phyloP scores from a whole-genome alignment of 1,140 invertebrate species.

The Nylanderia fulva region DNA sequence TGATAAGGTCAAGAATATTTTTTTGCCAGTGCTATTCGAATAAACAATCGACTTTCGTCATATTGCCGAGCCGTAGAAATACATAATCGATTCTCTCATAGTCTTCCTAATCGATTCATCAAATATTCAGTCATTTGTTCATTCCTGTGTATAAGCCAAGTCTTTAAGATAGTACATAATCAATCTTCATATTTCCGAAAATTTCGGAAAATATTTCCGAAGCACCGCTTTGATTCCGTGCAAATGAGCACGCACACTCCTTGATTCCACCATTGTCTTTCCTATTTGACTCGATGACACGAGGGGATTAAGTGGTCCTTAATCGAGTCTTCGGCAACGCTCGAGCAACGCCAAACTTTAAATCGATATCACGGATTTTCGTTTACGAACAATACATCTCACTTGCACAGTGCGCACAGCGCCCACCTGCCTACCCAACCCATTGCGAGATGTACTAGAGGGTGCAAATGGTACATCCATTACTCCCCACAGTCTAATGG shows the following conservation, averaged over 20 bases:
- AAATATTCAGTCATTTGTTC: neutral
- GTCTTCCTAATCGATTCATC: constrained; percentile 22
- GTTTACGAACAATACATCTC: constrained; percentile 47
- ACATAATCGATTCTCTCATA: too few relatives aligned
- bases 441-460: constrained; percentile 68
- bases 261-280: neutral
- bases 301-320: constrained; percentile 15
- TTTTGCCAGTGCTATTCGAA: constrained; percentile 26
- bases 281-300: constrained; percentile 20
- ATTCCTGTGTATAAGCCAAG: neutral
- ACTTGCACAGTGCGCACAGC: constrained; percentile 25
- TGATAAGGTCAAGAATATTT: constrained; percentile 59
- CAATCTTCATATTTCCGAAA: neutral
- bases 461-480: constrained; percentile 80
- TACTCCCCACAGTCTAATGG: constrained; percentile 81
- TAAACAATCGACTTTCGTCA: constrained; percentile 35
- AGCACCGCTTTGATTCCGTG: neutral
- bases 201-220: constrained; percentile 14
- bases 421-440: constrained; percentile 47
- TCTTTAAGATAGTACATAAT: neutral
- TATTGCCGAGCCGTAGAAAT: neutral
- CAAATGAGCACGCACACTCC: neutral
- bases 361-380: constrained; percentile 72
- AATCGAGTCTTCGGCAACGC: constrained; percentile 64
- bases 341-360: constrained; percentile 70